A percentile compares a stretch with the other conserved stretches of the same genome.
These are phyloP conservation scores for Corynorhinus townsendii DNA, from an alignment of 2,113 vertebrate genomes.

Conservation along the genomic window DNA sequence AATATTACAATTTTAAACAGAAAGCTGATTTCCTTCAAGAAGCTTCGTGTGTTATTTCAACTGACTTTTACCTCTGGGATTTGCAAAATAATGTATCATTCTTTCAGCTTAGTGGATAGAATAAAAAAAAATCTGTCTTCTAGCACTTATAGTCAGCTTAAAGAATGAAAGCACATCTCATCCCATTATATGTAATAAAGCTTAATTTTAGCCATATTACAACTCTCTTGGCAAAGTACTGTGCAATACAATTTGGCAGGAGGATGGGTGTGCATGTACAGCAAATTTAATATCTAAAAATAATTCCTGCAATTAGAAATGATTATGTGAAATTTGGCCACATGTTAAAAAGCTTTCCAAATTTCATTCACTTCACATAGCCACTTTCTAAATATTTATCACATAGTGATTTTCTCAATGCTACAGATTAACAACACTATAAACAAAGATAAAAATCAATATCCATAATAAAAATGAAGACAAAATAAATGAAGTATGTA, in stretches of 20 bases:
- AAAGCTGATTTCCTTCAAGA: conserved; percentile 71
- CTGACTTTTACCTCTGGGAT: conserved; percentile 67
- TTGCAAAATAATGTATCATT: conserved; percentile 66
- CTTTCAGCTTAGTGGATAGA: conserved; percentile 52
- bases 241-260: conserved; percentile 35
- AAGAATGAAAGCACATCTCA: conserved; percentile 58
- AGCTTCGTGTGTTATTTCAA: conserved; percentile 75
- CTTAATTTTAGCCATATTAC: conserved; percentile 34
- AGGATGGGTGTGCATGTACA: background rate
- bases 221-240: conserved; percentile 46
- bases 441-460: background rate
- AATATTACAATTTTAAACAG: conserved; percentile 75
- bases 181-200: conserved; percentile 52
- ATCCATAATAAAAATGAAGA: conserved; percentile 17
- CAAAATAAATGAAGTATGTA: background rate
- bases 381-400: conserved; percentile 22
- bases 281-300: conserved; percentile 58
- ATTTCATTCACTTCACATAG: conserved; percentile 44
- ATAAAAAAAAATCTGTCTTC: conserved; percentile 69
- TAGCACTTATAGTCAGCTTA: conserved; percentile 28
- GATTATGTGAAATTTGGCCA: conserved; percentile 48
- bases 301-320: conserved; percentile 65
- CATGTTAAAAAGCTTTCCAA: conserved; percentile 50
- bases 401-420: background rate
- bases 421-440: background rate